phyloP scores from a whole-genome alignment of 2,888 invertebrate species.

The Acronicta leporina region DNA sequence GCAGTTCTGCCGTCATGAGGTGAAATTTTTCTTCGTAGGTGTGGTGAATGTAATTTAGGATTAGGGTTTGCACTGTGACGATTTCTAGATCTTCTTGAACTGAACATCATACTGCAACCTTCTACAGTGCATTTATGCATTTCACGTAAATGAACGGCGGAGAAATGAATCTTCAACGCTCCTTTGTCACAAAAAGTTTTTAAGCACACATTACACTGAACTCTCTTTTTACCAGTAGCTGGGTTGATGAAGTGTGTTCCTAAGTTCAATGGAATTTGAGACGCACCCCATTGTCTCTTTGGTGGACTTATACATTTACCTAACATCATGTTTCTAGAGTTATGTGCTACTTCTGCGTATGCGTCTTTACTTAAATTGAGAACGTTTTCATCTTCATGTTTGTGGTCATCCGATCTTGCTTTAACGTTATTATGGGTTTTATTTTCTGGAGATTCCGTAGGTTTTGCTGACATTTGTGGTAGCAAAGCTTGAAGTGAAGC shows the following conservation, averaged over 20 bases:
- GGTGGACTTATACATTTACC: conserved; percentile 92
- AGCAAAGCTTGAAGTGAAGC: conserved; percentile 90
- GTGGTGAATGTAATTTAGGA: conserved; percentile 98
- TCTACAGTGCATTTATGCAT: conserved; percentile 99
- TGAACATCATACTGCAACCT: conserved; percentile 99
- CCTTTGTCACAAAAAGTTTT: conserved; percentile 99
- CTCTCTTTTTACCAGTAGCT: conserved; percentile 98
- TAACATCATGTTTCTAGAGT: conserved; percentile 86
- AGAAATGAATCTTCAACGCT: conserved; percentile 99
- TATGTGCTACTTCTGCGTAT: conserved; percentile 73
- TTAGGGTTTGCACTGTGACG: conserved; percentile 99
- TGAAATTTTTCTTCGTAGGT: conserved; percentile 97
- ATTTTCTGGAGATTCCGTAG: conserved; percentile 77
- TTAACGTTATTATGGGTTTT: conserved; percentile 75
- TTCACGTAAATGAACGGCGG: conserved; percentile 99
- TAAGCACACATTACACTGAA: conserved; percentile 99
- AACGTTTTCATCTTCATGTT: conserved; percentile 80
- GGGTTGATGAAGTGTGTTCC: conserved; percentile 98
- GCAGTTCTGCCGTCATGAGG: conserved; percentile 97
- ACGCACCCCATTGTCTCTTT: conserved; percentile 94
- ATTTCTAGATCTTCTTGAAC: conserved; percentile 97
- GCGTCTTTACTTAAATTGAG: conserved; percentile 86
- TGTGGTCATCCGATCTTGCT: conserved; percentile 72
- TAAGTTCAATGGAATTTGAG: conserved; percentile 93
- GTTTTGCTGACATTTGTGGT: conserved; percentile 89